Percentiles rank a stretch among this genome's conserved stretches.
Conservation (phyloP, 1,140 invertebrate species). For the Mizuhopecten yessoensis region DNA sequence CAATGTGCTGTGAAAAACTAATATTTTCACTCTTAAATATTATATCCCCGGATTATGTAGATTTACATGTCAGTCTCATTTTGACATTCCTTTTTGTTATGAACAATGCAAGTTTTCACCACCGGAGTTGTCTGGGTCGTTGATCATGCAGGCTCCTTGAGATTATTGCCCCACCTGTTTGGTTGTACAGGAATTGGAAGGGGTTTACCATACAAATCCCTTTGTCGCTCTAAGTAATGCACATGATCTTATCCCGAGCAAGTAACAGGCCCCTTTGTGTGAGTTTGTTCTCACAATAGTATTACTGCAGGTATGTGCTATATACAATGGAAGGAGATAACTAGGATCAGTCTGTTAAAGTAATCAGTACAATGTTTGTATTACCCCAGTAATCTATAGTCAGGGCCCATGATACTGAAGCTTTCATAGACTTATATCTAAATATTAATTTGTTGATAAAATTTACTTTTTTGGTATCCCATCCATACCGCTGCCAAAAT, state of each 20-base stretch:
- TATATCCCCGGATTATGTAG: too few species aligned
- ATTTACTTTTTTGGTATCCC: too few species aligned
- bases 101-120: neutral
- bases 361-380: too few species aligned
- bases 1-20: neutral
- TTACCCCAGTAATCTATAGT: too few species aligned
- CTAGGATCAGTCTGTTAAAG: too few species aligned
- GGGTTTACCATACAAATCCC: neutral
- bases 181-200: neutral
- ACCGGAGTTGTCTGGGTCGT: neutral
- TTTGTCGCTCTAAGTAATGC: neutral
- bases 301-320: too few species aligned
- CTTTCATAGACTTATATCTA: too few species aligned
- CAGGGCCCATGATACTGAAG: too few species aligned
- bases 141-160: neutral
- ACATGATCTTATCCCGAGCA: neutral
- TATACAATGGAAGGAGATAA: too few species aligned
- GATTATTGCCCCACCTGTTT: neutral
- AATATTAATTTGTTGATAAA: too few species aligned
- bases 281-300: neutral
- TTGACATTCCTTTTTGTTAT: neutral
- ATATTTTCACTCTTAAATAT: neutral
- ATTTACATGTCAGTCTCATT: neutral
- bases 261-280: neutral
- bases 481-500: too few species aligned